phyloP scores from a whole-genome alignment of 2,797 vertebrate species.

The Merluccius polli region DNA sequence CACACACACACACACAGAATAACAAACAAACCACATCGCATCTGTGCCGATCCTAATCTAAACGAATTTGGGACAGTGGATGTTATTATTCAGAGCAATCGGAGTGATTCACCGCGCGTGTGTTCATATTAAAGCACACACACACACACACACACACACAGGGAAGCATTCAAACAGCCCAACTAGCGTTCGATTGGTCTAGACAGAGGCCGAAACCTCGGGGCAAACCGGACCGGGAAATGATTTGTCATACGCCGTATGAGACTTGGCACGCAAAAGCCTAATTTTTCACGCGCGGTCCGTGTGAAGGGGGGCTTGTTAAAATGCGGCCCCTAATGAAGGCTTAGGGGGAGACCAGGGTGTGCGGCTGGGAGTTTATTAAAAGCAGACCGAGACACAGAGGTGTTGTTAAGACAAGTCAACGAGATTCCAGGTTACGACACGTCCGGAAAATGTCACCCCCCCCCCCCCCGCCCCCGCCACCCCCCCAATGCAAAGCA shows the following conservation, averaged over 20 bases:
- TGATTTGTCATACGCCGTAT: conserved; percentile 10
- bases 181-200: background rate
- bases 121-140: background rate
- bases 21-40: background rate
- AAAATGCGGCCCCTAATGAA: conserved; percentile 16
- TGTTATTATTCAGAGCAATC: background rate
- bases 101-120: background rate
- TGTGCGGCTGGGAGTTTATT: background rate
- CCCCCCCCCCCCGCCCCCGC: too few relatives aligned
- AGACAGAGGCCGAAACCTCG: background rate
- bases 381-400: conserved; percentile 14
- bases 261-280: background rate
- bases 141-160: too few relatives aligned
- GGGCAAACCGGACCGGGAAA: background rate
- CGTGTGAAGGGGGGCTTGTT: conserved; percentile 15
- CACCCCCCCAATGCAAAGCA: conserved; percentile 16
- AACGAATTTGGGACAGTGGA: background rate
- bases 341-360: conserved; percentile 7
- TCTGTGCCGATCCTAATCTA: background rate
- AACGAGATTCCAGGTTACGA: conserved; percentile 18
- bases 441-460: conserved; percentile 46
- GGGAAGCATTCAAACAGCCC: background rate
- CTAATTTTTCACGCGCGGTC: conserved; percentile 1
- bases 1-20: background rate
- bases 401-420: conserved; percentile 37